These are phyloP conservation scores for Lycaena phlaeas DNA, from an alignment of 2,888 invertebrate species.

Conservation along the genomic window DNA sequence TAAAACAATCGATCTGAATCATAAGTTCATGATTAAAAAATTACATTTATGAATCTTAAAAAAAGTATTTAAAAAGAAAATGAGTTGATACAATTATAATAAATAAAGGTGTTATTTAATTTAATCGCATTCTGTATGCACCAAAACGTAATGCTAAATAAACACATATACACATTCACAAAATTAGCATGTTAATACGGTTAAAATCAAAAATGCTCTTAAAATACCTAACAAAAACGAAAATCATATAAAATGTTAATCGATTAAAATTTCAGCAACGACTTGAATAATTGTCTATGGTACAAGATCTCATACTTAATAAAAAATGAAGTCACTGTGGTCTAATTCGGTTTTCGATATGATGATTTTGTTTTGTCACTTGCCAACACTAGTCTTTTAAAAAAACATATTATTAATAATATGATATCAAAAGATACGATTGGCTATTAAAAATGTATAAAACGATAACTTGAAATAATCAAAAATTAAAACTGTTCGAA, in stretches of 20 bases:
- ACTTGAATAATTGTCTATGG: constrained; percentile 14
- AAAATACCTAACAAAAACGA: constrained; percentile 33
- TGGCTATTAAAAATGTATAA: constrained; percentile 25
- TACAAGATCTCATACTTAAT: constrained; percentile 31
- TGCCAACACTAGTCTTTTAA: constrained; percentile 29
- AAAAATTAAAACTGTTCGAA: constrained; percentile 50
- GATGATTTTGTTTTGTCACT: constrained; percentile 38
- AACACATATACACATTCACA: constrained; percentile 46
- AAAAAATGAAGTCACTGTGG: constrained; percentile 56
- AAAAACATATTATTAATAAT: constrained; percentile 55
- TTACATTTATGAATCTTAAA: constrained; percentile 31
- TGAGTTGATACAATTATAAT: constrained; percentile 42
- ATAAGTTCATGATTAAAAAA: constrained; percentile 68
- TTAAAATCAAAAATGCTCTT: constrained; percentile 70
- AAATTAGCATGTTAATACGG: constrained; percentile 64
- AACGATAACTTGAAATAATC: constrained; percentile 33
- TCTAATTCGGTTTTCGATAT: constrained; percentile 36
- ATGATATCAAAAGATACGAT: constrained; percentile 41
- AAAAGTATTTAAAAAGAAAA: constrained; percentile 32
- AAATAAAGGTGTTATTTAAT: constrained; percentile 6
- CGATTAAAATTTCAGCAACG: constrained; percentile 55
- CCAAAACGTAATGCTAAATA: constrained; percentile 36
- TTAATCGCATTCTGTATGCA: constrained; percentile 1
- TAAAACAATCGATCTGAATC: constrained; percentile 57
- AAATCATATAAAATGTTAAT: constrained; percentile 57